These are phyloP conservation scores for Pomatostomus ruficeps DNA, from an alignment of 2,113 vertebrate genomes.

Conservation along the genomic window DNA sequence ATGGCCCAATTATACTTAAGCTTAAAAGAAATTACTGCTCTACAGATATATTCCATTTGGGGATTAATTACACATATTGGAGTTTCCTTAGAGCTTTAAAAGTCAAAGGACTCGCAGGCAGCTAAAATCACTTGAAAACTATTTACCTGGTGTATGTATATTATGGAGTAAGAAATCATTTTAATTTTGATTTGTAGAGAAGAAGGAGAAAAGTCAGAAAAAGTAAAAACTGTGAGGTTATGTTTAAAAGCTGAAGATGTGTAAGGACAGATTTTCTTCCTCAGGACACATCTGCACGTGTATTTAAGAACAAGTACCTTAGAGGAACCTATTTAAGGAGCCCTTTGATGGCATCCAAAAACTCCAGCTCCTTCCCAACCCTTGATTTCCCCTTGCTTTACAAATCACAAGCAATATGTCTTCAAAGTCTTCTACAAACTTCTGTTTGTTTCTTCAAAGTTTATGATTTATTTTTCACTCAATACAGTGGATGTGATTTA, in stretches of 20 bases:
- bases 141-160: neutral
- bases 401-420: neutral
- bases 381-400: neutral
- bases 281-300: neutral
- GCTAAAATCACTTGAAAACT: neutral
- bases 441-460: constrained; percentile 32
- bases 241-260: neutral
- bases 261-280: neutral
- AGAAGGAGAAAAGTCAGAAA: neutral
- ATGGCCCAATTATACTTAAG: neutral
- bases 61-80: neutral
- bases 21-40: neutral
- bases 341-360: neutral
- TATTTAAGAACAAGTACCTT: neutral
- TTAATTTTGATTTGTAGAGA: neutral
- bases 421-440: constrained; percentile 12
- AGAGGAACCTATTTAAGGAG: neutral
- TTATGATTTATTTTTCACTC: constrained; percentile 63
- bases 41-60: neutral
- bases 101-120: neutral
- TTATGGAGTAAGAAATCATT: neutral
- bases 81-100: neutral
- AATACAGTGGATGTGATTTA: constrained; percentile 51
- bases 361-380: neutral
- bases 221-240: neutral